Evolutionary conservation across 2,797 vertebrate species (phyloP).

Genomic region (Eidolon dupreanum): DNA sequence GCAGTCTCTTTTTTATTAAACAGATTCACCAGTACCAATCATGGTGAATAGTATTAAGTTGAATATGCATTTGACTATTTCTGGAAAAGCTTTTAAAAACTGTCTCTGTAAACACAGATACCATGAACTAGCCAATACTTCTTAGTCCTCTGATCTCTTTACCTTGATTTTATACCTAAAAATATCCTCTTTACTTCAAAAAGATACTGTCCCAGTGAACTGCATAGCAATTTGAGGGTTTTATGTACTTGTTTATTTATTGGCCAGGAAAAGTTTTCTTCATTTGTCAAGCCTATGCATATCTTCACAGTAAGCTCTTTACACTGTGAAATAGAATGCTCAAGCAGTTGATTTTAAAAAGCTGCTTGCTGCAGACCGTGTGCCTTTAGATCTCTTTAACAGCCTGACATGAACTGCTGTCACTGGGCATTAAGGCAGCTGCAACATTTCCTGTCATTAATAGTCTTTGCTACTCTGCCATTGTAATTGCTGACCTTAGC

Average conservation of each 20-base stretch:
- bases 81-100: conserved; percentile 12
- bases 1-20: neutral
- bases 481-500: conserved; percentile 70
- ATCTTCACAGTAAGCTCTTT: conserved; percentile 66
- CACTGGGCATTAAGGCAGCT: conserved; percentile 73
- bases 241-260: conserved; percentile 48
- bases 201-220: conserved; percentile 53
- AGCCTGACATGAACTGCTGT: conserved; percentile 71
- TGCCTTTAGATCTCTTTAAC: conserved; percentile 78
- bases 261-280: conserved; percentile 57
- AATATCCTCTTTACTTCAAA: conserved; percentile 14
- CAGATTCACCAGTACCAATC: neutral
- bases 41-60: neutral
- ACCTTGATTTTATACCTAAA: neutral
- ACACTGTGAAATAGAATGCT: conserved; percentile 77
- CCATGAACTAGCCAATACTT: neutral
- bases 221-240: neutral
- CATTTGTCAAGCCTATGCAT: conserved; percentile 60
- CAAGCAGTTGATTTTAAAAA: conserved; percentile 69
- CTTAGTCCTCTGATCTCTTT: neutral
- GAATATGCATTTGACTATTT: neutral
- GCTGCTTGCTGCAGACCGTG: conserved; percentile 47
- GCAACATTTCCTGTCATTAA: conserved; percentile 77
- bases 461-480: conserved; percentile 56
- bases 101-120: neutral